Conservation (phyloP, 2,797 vertebrate genomes). For the Eidolon dupreanum region DNA sequence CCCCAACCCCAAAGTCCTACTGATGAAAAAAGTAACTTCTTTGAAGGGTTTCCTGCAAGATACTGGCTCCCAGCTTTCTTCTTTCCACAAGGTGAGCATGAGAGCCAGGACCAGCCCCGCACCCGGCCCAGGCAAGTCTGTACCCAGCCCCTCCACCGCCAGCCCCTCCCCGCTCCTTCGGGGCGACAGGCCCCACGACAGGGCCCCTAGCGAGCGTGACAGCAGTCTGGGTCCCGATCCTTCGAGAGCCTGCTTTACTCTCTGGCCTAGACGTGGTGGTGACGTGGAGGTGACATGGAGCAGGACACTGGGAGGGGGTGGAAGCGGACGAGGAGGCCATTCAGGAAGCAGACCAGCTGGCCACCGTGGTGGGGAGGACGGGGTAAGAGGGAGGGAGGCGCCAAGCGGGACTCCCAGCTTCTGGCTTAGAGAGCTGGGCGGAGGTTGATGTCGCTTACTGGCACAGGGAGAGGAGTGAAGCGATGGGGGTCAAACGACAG, state of each 20-base stretch:
- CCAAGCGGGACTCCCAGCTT: not conserved
- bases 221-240: not conserved
- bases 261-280: no score
- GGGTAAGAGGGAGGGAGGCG: fast-evolving
- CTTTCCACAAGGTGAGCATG: constrained; percentile 81
- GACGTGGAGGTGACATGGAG: no score
- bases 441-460: not conserved
- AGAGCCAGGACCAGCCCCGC: not conserved
- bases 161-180: not conserved
- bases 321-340: not conserved
- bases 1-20: not conserved
- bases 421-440: not conserved
- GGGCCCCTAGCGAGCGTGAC: no score
- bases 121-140: not conserved
- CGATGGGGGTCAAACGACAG: not conserved
- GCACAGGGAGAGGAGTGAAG: not conserved
- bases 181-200: no score
- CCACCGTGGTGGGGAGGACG: not conserved
- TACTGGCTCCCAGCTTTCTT: constrained; percentile 86
- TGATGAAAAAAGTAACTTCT: not conserved
- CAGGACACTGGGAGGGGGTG: fast-evolving
- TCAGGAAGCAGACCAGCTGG: not conserved
- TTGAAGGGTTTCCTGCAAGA: constrained; percentile 64
- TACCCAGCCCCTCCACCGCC: fast-evolving
- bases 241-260: not conserved